Evolutionary conservation across 2,888 invertebrate genomes (phyloP).

Genomic region (Drosophila birchii): DNA sequence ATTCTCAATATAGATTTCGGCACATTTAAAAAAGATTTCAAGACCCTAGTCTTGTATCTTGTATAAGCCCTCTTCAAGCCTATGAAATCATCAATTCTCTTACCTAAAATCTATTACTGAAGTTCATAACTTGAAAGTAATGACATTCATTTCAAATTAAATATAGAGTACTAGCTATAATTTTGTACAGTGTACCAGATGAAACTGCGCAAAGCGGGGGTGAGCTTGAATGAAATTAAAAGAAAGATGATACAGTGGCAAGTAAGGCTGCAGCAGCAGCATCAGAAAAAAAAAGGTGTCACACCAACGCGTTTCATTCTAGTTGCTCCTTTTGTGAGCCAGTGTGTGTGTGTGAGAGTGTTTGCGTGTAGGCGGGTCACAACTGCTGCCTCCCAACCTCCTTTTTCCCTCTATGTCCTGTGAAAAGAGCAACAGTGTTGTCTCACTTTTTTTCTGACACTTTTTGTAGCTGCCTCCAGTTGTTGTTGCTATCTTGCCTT

Average conservation of each 20-base stretch:
- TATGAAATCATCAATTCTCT: background rate
- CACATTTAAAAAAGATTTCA: background rate
- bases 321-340: conserved; percentile 39
- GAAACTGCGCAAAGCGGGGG: background rate
- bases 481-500: conserved; percentile 59
- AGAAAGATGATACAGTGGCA: conserved; percentile 29
- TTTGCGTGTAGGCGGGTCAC: conserved; percentile 20
- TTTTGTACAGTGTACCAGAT: background rate
- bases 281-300: conserved; percentile 48
- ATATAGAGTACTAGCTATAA: background rate
- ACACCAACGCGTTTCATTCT: conserved; percentile 54
- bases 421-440: conserved; percentile 78
- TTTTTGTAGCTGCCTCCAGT: conserved; percentile 25
- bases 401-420: background rate
- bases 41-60: too few relatives aligned
- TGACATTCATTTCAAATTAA: background rate
- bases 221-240: conserved; percentile 68
- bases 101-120: too few relatives aligned
- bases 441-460: conserved; percentile 49
- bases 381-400: background rate
- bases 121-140: too few relatives aligned
- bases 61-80: too few relatives aligned
- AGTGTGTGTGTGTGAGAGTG: conserved; percentile 16
- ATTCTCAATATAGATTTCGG: too few relatives aligned
- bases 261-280: conserved; percentile 2